Base-by-base conservation (phyloP, 2,888 invertebrate species). In the Limulus polyphemus region DNA sequence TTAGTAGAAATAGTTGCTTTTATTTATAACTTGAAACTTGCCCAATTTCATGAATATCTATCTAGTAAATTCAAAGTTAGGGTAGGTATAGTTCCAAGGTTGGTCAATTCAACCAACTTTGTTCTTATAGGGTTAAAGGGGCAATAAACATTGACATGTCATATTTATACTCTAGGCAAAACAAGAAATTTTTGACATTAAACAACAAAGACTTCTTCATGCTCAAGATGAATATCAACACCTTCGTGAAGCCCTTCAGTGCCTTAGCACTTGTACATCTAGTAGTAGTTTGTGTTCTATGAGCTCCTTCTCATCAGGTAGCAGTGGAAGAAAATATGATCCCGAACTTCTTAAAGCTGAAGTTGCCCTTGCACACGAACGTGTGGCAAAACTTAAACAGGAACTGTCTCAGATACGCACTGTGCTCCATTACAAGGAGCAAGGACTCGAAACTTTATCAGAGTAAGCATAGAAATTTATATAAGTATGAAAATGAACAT, bases 161-260 rank as follows among this genome's bases (percentile, higher is more conserved):
- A 32, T 32, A 5, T 32, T 32, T 32, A 32, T 32, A 32, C 32
- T 32, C 32, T 54, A 91, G 90, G 93, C 94, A 71, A 95, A 95
- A 80, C 90, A 91, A 77, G 95, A 97, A 81, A 94, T 95, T 78
- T 90, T 87, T 79, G 88, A 91, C 79, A 87, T 97, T 69, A 97
- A 97, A 79, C 90, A 93, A 75, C 92, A 95, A 80, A 83, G 95
- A 75, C 80, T 97, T 72, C 85, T 87, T 74, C 81, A 97, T 72
- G 95, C 95, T 60, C 91, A 95, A 79, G 92, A 95, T 78, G 95
- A 97, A 79, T 95, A 91, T 80, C 88, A 91, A 75, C 90, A 92
- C 76, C 83, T 95, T 65, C 91, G 90, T 79, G 88, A 88, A 76
- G 87, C 87, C 56, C 81, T 56, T 52, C 67, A 67, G 57, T 89